Evolutionary conservation across 1,140 invertebrate species (phyloP), one percentile per base, ranked within the genome.

Genomic region (Halictus rubicundus): DNA sequence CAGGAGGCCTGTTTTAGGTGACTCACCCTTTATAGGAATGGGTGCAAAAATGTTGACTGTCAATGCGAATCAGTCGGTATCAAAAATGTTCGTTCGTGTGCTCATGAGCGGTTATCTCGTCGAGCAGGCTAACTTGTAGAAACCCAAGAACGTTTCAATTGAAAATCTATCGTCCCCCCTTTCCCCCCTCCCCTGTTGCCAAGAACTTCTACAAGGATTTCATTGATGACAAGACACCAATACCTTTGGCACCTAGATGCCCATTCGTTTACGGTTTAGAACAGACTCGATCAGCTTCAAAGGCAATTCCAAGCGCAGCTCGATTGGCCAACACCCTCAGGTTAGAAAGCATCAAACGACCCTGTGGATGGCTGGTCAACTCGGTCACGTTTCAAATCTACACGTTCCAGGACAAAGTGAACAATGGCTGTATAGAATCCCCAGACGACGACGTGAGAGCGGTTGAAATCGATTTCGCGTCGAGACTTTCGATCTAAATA

Each of bases 311-410:
- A 32, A n/a, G 80, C 78, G 80, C 37, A 83, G 84, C 74, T 84
- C 89, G 86, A 90, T 87, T 87, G 86, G 80, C 49, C 87, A 84
- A 86, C 86, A 82, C 84, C 80, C 71, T 57, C 69, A 78, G 83
- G 82, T 89, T 87, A 87, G 77, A 73, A 87, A 78, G 84, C 87
- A 75, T 88, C 85, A 84, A 88, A 85, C 82, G 80, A 60, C 81
- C 59, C 63, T 54, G 42, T 42, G 83, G 71, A 46, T 63, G 25
- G 59, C 39, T 71, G 82, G 59, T 74, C 68, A 59, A 49, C 72
- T 85, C 78, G 73, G 80, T 77, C 78, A 46, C 74, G 65, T 84
- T 85, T 84, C 72, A 70, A 57, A 80, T 81, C 37, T 76, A 80
- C 57, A n/a, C 68, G 72, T 64, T 46, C 21, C 21, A 23, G 32